Conservation (phyloP, 37 sponge, comb jelly and placozoan species). For the Mnemiopsis leidyi region DNA sequence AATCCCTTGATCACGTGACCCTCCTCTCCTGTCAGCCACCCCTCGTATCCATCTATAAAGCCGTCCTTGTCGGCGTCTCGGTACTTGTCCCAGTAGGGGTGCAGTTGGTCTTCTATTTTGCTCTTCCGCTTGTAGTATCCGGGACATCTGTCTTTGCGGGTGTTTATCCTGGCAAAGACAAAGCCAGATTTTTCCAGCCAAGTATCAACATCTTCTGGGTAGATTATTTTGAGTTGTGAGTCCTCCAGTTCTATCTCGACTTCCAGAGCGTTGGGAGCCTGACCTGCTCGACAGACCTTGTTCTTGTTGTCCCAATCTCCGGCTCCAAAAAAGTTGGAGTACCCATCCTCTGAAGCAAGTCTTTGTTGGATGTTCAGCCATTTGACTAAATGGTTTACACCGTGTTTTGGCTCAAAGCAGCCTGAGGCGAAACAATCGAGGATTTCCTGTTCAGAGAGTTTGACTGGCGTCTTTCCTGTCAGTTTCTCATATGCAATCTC, state of each 20-base stretch:
- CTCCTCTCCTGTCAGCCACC: conserved; percentile 17
- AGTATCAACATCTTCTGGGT: neutral
- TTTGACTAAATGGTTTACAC: neutral
- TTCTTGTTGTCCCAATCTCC: neutral
- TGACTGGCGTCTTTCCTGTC: neutral
- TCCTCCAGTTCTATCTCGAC: neutral
- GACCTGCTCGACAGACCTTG: neutral
- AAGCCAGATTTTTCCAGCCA: neutral
- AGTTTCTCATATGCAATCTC: neutral
- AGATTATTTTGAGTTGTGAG: neutral
- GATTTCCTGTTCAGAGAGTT: conserved; percentile 50
- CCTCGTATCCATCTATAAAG: neutral
- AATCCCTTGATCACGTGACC: conserved; percentile 5
- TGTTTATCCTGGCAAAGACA: neutral
- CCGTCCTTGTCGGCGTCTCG: conserved; percentile 5
- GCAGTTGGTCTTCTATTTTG: neutral
- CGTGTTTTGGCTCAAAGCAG: neutral
- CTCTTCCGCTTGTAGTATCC: neutral
- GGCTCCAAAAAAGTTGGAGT: neutral
- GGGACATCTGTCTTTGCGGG: neutral
- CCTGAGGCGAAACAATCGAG: neutral
- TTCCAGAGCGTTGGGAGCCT: conserved; percentile 45
- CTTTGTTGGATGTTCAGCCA: conserved; percentile 33
- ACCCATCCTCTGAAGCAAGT: conserved; percentile 25
- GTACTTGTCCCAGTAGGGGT: neutral